Evolutionary conservation across 2,113 vertebrate genomes (phyloP).

Genomic region (Hydropotes inermis): DNA sequence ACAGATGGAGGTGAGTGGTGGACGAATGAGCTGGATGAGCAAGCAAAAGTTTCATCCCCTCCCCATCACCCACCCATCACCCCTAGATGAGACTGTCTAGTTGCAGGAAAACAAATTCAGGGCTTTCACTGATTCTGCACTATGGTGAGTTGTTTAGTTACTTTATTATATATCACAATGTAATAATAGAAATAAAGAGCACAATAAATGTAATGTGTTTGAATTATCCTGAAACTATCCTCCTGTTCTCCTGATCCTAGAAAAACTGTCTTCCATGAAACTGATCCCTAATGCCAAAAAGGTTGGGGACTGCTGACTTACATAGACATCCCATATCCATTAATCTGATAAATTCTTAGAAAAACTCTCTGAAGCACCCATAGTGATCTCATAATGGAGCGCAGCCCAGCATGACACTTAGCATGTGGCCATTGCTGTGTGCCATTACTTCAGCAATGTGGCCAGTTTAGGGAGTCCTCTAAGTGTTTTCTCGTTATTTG

Average conservation of each 20-base stretch:
- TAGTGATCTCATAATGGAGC: background rate
- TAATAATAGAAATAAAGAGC: background rate
- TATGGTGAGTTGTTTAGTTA: background rate
- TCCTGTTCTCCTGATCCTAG: background rate
- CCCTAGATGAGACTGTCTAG: background rate
- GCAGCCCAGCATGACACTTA: background rate
- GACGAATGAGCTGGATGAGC: background rate
- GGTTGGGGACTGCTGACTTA: background rate
- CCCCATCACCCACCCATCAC: background rate
- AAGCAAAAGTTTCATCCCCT: background rate
- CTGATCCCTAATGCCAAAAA: background rate
- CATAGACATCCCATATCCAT: background rate
- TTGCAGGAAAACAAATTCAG: background rate
- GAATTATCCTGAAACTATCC: background rate
- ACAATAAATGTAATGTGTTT: background rate
- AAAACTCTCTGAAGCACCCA: background rate
- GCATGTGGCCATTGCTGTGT: background rate
- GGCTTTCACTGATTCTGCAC: background rate
- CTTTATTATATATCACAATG: background rate
- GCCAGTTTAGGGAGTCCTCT: background rate
- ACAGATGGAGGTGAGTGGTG: background rate
- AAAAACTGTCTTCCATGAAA: background rate
- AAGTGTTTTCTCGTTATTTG: background rate
- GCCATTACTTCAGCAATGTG: background rate
- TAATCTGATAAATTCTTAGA: background rate